A percentile compares a stretch with the other conserved stretches of the same genome.
phyloP scores from a whole-genome alignment of 2,888 invertebrate genomes.

The Zygogramma bicolorata region DNA sequence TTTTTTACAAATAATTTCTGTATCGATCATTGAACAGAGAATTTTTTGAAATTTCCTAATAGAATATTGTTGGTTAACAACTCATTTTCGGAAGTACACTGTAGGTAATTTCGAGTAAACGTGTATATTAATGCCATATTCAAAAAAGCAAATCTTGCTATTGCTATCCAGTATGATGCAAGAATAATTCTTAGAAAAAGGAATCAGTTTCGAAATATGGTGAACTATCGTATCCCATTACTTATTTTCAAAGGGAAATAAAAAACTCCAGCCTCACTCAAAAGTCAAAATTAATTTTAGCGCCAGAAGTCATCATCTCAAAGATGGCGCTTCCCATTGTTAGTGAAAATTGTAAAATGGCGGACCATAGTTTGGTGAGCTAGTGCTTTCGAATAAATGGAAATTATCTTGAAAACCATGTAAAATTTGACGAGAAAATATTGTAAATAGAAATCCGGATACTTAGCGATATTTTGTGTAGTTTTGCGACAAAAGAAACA shows the following conservation, averaged over 20 bases:
- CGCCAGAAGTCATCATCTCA: constrained; percentile 58
- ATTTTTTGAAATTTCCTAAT: no score
- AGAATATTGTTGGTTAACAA: no score
- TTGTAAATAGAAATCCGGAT: constrained; percentile 37
- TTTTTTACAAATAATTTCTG: no score
- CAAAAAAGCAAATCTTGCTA: no score
- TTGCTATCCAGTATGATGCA: not conserved
- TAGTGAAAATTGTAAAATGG: constrained; percentile 76
- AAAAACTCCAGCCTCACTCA: not conserved
- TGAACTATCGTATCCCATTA: no score
- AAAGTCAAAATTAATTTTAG: constrained; percentile 49
- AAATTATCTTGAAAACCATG: constrained; percentile 51
- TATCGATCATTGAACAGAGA: no score
- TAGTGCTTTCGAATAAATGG: constrained; percentile 66
- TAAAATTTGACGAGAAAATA: constrained; percentile 41
- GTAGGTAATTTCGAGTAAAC: no score
- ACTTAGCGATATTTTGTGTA: constrained; percentile 29
- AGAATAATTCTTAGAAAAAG: not conserved
- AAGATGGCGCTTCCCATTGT: constrained; percentile 78
- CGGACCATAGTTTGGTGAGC: constrained; percentile 75
- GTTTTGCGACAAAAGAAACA: constrained; percentile 39
- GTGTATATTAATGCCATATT: no score
- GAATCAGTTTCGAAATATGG: no score
- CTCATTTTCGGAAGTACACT: no score
- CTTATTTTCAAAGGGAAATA: not conserved